phyloP scores from a whole-genome alignment of 2,888 invertebrate genomes.

The Vesta saturnalis region DNA sequence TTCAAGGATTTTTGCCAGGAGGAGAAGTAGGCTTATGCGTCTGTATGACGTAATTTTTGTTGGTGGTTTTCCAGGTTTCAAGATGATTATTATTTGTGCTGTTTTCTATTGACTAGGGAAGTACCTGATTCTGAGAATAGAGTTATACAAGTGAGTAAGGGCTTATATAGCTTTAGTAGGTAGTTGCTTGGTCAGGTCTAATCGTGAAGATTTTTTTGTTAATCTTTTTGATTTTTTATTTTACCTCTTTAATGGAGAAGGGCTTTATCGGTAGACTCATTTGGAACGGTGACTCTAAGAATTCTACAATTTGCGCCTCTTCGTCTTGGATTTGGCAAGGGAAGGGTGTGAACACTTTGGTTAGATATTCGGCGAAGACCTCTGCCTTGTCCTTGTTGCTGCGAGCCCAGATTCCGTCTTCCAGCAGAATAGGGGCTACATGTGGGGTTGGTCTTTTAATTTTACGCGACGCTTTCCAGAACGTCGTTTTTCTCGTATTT shows the following conservation, averaged over 20 bases:
- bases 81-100: not conserved
- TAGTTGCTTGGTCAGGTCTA: not conserved
- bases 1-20: not conserved
- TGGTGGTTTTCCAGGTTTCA: conserved; percentile 7
- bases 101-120: not conserved
- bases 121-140: not conserved
- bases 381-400: not conserved
- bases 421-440: not conserved
- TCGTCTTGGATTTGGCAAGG: not conserved
- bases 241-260: too few species aligned
- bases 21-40: not conserved
- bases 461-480: not conserved
- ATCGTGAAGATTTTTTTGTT: not conserved
- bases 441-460: not conserved
- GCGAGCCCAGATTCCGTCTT: not conserved
- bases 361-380: not conserved
- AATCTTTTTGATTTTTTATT: not conserved
- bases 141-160: conserved; percentile 3
- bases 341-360: not conserved
- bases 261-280: not conserved
- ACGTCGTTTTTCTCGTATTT: not conserved
- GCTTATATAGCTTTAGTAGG: conserved; percentile 6
- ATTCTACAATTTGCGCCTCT: not conserved
- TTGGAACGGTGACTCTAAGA: not conserved
- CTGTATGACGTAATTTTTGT: not conserved